Conservation (phyloP, 1,140 invertebrate species). For the Megathymus violae region DNA sequence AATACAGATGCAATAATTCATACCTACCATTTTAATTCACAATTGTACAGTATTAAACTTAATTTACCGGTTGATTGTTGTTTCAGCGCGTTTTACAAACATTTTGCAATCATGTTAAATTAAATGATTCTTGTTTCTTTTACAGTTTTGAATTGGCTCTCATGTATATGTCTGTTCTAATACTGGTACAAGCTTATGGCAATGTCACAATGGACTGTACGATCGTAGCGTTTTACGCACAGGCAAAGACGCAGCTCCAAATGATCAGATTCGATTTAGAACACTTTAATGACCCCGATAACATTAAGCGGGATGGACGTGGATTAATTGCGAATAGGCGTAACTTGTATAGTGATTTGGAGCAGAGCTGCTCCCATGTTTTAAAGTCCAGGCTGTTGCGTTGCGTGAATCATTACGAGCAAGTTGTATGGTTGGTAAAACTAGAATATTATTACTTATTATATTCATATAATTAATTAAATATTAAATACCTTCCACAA, state of each 20-base stretch:
- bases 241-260: slow-evolving; percentile 58
- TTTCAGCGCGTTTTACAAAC: neutral
- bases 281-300: slow-evolving; percentile 42
- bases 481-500: no score
- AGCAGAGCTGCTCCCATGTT: slow-evolving; percentile 22
- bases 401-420: slow-evolving; percentile 55
- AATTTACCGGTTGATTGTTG: neutral
- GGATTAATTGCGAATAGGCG: slow-evolving; percentile 14
- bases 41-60: neutral
- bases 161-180: slow-evolving; percentile 49
- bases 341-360: slow-evolving; percentile 15
- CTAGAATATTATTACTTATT: no score
- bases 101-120: neutral
- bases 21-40: neutral
- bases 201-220: slow-evolving; percentile 70
- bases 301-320: slow-evolving; percentile 1
- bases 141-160: slow-evolving; percentile 58
- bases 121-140: slow-evolving; percentile 23
- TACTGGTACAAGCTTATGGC: slow-evolving; percentile 59
- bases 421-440: slow-evolving; percentile 57
- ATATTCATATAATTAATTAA: no score
- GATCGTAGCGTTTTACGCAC: slow-evolving; percentile 60
- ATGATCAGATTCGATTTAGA: slow-evolving; percentile 60
- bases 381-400: slow-evolving; percentile 38
- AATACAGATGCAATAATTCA: no score